Conservation (phyloP, 2,113 vertebrate species). For the Strix aluco region DNA sequence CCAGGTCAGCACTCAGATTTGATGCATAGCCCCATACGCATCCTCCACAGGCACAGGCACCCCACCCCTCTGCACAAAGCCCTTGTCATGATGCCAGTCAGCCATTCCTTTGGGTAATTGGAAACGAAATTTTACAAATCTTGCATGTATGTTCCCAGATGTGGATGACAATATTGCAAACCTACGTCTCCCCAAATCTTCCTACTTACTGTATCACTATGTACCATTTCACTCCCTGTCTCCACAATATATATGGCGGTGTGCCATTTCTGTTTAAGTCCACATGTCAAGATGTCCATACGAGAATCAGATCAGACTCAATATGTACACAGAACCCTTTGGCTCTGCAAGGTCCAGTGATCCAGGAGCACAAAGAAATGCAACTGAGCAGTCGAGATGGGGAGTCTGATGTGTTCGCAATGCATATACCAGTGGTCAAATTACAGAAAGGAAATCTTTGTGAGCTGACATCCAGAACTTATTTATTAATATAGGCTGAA, state of each 20-base stretch:
- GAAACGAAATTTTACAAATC: background rate
- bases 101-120: background rate
- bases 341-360: background rate
- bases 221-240: background rate
- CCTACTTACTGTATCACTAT: background rate
- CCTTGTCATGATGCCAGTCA: background rate
- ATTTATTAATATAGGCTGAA: slow-evolving; percentile 74
- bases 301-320: background rate
- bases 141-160: background rate
- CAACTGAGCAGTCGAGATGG: background rate
- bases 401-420: background rate
- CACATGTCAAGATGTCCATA: background rate
- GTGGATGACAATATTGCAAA: accelerated
- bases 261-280: background rate
- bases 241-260: accelerated
- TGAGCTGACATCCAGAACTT: slow-evolving; percentile 43
- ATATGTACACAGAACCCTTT: background rate
- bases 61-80: background rate
- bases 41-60: background rate
- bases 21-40: background rate
- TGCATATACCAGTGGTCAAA: background rate
- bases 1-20: background rate
- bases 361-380: background rate
- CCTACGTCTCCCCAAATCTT: background rate
- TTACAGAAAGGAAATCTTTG: slow-evolving; percentile 19